Base-by-base conservation (phyloP, 2,888 invertebrate genomes). In the Auanema sp. region DNA sequence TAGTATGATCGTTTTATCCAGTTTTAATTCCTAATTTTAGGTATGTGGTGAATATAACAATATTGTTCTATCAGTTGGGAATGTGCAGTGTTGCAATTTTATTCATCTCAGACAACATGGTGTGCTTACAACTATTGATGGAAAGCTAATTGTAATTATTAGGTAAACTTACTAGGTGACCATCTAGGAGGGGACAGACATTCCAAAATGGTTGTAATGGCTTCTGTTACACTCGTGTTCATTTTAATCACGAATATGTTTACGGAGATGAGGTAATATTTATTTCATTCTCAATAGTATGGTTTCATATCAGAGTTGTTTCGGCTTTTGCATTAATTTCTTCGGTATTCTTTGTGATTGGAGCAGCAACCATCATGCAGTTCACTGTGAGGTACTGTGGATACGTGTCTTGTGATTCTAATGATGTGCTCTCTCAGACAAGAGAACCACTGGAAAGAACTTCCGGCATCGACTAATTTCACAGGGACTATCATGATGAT, bases 81-180 rank as follows among this genome's bases (percentile, higher is more conserved):
- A 83, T 84, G 83, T 83, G 83, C 69, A 71, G 74, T 61, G 83
- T 83, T 8, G 81, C 83, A 10, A 79, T 83, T 25, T 71, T 84
- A 12, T 83, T 83, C 74, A 82, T 83, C 53, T 78, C 81, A 3
- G 81, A 80, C 60, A 83, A 83, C 62, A 67, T 83, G 71, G 76
- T 79, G 5, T 66, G 78, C 49, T 40, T 53, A 14, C 8, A n/a
- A 8, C n/a, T 52, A n/a, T 8, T 5, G 11, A 2, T 18, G 23
- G 11, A 47, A 8, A 47, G 16, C 16, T 8, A 16, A 8, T 21
- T 16, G 8, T 16, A n/a, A 41, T 25, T 23, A 42, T 42, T 12
- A 68, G 68, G 68, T 68, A n/a, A 72, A 75, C 61, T 58, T 81
- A 55, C 70, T 81, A 14, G 81, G 81, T 14, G 71, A 75, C 58